Evolutionary conservation across 2,113 vertebrate species (phyloP).

Genomic region (Cnemophilus loriae): DNA sequence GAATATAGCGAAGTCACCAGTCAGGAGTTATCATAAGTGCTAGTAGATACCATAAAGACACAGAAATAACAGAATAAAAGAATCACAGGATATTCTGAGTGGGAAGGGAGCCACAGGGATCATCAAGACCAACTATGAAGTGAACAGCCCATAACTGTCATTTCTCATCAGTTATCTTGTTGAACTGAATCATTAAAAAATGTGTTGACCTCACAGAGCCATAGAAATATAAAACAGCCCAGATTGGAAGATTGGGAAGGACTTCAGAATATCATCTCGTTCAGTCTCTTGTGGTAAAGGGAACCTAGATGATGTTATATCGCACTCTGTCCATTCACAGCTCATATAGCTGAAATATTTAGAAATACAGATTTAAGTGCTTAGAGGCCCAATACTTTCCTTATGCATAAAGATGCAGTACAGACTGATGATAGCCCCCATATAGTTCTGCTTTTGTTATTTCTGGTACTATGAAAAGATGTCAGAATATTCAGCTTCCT

Average conservation of each 20-base stretch:
- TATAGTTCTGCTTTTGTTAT: neutral
- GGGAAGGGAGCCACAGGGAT: neutral
- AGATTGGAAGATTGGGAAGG: neutral
- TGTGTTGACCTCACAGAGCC: neutral
- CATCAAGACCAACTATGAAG: neutral
- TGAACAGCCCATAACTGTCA: rapidly evolving
- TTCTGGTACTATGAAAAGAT: neutral
- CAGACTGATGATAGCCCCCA: neutral
- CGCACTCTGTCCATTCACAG: neutral
- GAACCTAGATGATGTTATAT: neutral
- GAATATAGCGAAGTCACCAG: neutral
- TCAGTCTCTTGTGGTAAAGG: neutral
- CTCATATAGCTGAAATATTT: neutral
- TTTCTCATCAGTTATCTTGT: neutral
- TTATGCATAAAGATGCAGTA: neutral
- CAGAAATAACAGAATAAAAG: neutral
- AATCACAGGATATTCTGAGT: neutral
- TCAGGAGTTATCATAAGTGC: neutral
- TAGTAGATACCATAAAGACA: neutral
- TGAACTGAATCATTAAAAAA: neutral
- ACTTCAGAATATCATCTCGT: neutral
- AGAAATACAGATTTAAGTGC: neutral
- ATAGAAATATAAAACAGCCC: neutral
- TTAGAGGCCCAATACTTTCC: neutral
- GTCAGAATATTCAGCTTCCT: neutral